phyloP scores from a whole-genome alignment of 2,113 vertebrate genomes.

The Dasypus novemcinctus region DNA sequence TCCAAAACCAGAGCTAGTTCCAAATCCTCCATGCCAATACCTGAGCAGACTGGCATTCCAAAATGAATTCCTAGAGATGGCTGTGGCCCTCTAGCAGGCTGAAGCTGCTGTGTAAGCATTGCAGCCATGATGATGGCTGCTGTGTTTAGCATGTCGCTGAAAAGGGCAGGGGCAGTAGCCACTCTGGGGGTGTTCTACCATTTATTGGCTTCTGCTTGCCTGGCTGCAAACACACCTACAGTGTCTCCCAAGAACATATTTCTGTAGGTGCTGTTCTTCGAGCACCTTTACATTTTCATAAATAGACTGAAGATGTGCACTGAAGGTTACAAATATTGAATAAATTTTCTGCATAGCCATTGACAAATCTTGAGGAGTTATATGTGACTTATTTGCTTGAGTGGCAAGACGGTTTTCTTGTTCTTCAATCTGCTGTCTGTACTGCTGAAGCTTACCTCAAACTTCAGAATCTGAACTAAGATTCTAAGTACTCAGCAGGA shows the following conservation, averaged over 20 bases:
- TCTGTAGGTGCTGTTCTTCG: constrained; percentile 98
- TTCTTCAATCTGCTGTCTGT: constrained; percentile 98
- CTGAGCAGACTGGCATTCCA: constrained; percentile 97
- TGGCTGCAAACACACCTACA: constrained; percentile 96
- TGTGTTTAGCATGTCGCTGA: constrained; percentile 97
- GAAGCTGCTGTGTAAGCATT: constrained; percentile 98
- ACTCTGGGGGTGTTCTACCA: constrained; percentile 92
- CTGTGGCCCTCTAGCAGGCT: constrained; percentile 98
- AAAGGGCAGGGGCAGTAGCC: constrained; percentile 96
- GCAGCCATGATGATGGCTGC: constrained; percentile 99
- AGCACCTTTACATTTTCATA: constrained; percentile 99
- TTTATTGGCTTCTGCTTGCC: constrained; percentile 92
- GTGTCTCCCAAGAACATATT: constrained; percentile 96
- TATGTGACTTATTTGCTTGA: constrained; percentile 95
- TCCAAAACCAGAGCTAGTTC: constrained; percentile 97
- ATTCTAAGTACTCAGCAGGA: constrained; percentile 96
- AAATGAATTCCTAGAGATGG: constrained; percentile 97
- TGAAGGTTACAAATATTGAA: constrained; percentile 81
- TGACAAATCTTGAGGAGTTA: constrained; percentile 98
- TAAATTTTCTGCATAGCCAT: constrained; percentile 99
- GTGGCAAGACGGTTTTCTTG: constrained; percentile 97
- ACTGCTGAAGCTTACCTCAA: constrained; percentile 97
- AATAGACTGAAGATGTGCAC: constrained; percentile 94
- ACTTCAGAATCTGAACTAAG: constrained; percentile 96
- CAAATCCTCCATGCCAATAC: constrained; percentile 99